Percentiles rank a stretch among this genome's conserved stretches.
Evolutionary conservation across 2,797 vertebrate species (phyloP).

Genomic region (Babyrousa celebensis): DNA sequence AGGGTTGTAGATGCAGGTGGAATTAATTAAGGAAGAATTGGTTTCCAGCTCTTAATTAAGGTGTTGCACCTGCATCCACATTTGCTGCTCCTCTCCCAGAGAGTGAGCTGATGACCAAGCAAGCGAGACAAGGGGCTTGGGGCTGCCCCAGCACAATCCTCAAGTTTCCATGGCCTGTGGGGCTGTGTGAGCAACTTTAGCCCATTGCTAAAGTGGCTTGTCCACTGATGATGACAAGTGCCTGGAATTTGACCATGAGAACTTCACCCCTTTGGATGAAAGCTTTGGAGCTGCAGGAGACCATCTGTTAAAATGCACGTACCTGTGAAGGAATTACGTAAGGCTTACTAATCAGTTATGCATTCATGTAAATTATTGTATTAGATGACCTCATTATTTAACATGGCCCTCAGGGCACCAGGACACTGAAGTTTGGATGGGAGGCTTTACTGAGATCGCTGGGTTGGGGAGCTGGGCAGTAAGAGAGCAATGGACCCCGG

Average conservation of each 20-base stretch:
- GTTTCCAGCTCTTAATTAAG: constrained; percentile 28
- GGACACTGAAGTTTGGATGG: not conserved
- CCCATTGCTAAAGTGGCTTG: not conserved
- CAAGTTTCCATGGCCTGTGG: not conserved
- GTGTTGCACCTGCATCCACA: not conserved
- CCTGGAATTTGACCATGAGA: not conserved
- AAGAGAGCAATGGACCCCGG: not conserved
- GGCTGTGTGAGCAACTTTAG: not conserved
- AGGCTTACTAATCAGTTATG: not conserved
- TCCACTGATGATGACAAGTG: not conserved
- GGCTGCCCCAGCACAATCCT: not conserved
- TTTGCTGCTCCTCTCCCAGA: not conserved
- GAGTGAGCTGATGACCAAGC: not conserved
- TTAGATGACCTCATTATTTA: not conserved
- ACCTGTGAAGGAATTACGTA: not conserved
- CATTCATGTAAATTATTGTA: not conserved
- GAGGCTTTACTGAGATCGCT: not conserved
- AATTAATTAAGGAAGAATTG: constrained; percentile 49
- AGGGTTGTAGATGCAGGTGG: constrained; percentile 23
- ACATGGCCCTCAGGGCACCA: not conserved
- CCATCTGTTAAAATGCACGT: not conserved
- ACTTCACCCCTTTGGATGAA: not conserved
- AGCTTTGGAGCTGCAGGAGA: not conserved
- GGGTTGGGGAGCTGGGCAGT: not conserved
- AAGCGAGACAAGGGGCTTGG: not conserved